Evolutionary conservation across 2,888 invertebrate genomes (phyloP).

Genomic region (Sphinx pinastri): DNA sequence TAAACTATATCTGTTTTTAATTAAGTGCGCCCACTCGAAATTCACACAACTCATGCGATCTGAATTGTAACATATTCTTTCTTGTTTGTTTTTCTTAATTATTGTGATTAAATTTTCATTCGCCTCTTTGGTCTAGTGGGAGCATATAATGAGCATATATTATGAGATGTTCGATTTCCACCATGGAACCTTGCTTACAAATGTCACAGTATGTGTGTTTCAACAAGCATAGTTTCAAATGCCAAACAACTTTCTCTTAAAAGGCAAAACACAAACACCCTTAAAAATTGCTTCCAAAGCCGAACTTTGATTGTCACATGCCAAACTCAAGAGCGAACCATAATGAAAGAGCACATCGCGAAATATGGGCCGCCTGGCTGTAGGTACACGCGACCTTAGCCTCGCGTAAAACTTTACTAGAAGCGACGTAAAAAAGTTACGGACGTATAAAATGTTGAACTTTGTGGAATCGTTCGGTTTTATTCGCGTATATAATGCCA

Average conservation of each 20-base stretch:
- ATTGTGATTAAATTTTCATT: neutral
- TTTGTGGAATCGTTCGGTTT: conserved; percentile 19
- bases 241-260: no score
- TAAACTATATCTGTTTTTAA: conserved; percentile 40
- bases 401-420: conserved; percentile 18
- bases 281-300: neutral
- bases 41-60: neutral
- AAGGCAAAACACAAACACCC: neutral
- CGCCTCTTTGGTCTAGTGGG: no score
- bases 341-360: neutral
- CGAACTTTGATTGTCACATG: conserved; percentile 12
- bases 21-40: neutral
- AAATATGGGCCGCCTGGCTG: neutral
- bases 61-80: neutral
- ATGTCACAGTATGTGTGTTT: neutral
- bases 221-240: no score
- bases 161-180: neutral
- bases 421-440: conserved; percentile 28
- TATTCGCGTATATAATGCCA: conserved; percentile 17
- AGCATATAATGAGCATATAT: no score
- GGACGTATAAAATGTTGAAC: conserved; percentile 26
- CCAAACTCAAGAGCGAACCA: neutral
- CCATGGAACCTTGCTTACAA: neutral
- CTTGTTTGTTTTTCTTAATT: neutral
- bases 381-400: conserved; percentile 15